Conservation (phyloP, 2,113 vertebrate genomes). For the mouse (Mus musculus) region DNA sequence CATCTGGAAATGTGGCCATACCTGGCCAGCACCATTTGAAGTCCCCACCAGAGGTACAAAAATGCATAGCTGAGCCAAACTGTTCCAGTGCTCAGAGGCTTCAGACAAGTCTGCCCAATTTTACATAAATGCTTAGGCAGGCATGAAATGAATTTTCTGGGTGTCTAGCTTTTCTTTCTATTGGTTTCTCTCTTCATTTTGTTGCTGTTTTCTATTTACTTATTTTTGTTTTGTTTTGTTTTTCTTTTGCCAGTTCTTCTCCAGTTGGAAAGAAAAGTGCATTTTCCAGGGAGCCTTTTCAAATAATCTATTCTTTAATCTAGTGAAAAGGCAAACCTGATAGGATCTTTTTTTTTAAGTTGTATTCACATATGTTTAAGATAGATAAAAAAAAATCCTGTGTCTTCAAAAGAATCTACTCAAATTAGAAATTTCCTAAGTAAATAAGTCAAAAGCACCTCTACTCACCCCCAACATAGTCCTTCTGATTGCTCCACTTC, state of each 20-base stretch:
- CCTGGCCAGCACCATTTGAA: background rate
- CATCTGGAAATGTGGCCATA: background rate
- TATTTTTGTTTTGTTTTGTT: background rate
- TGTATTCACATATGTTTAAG: conserved; percentile 36
- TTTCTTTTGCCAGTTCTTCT: conserved; percentile 53
- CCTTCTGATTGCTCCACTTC: background rate
- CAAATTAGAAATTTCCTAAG: conserved; percentile 42
- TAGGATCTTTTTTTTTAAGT: background rate
- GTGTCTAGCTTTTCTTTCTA: conserved; percentile 69
- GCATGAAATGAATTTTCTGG: conserved; percentile 76
- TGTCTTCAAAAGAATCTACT: conserved; percentile 36
- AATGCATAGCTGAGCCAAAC: conserved; percentile 16
- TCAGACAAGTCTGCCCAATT: conserved; percentile 28
- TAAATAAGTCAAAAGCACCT: background rate
- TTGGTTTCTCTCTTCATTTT: conserved; percentile 69
- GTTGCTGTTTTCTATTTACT: conserved; percentile 41
- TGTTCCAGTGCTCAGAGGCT: background rate
- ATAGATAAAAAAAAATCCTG: background rate
- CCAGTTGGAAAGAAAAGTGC: conserved; percentile 63
- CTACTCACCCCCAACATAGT: background rate
- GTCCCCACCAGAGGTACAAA: conserved; percentile 4
- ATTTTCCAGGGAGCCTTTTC: conserved; percentile 67
- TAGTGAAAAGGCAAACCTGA: conserved; percentile 39
- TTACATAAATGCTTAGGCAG: conserved; percentile 71
- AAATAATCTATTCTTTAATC: conserved; percentile 7